These are phyloP conservation scores for Nerophis ophidion DNA, from an alignment of 2,113 vertebrate species.

Conservation along the genomic window DNA sequence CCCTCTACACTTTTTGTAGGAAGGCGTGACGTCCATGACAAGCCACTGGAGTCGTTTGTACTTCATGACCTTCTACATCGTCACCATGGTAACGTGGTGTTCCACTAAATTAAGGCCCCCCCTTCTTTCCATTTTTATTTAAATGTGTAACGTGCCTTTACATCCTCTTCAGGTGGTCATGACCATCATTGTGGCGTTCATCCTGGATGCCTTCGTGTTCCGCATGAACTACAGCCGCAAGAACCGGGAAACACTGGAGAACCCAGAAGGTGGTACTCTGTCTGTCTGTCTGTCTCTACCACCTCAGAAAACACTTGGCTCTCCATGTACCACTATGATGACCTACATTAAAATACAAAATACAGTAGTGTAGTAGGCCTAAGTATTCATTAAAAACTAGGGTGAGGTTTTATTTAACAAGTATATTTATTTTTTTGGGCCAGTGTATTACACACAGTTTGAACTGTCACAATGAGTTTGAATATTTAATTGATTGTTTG, in stretches of 20 bases:
- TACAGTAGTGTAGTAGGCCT: too few relatives aligned
- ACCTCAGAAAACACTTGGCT: too few relatives aligned
- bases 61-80: constrained; percentile 99
- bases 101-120: not conserved
- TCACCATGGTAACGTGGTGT: constrained; percentile 85
- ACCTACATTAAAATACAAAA: too few relatives aligned
- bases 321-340: too few relatives aligned
- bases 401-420: too few relatives aligned
- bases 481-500: too few relatives aligned
- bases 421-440: too few relatives aligned
- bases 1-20: constrained; percentile 65
- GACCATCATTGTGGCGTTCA: constrained; percentile 98
- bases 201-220: constrained; percentile 96
- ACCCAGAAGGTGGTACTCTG: constrained; percentile 61
- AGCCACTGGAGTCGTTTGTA: constrained; percentile 96
- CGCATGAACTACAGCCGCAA: constrained; percentile 98
- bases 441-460: too few relatives aligned
- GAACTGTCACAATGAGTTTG: too few relatives aligned
- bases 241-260: constrained; percentile 84
- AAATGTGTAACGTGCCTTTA: not conserved
- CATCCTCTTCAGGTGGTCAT: constrained; percentile 83
- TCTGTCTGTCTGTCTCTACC: not conserved
- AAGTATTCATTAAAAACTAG: too few relatives aligned
- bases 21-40: constrained; percentile 94
- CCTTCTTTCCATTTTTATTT: not conserved